Evolutionary conservation across 2,113 vertebrate species (phyloP).

Genomic region (Platysteira castanea): DNA sequence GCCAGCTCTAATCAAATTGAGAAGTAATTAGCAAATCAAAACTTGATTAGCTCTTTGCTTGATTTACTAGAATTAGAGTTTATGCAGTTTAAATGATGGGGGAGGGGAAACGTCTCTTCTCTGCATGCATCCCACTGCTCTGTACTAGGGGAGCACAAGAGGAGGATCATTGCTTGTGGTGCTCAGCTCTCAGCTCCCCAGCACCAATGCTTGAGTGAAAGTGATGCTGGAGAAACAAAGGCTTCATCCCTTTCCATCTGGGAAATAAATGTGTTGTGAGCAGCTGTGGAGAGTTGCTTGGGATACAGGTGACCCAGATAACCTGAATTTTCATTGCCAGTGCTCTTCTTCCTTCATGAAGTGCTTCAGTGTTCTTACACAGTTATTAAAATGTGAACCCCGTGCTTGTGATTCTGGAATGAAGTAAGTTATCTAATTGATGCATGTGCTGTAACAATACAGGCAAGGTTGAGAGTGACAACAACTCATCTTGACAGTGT

Average conservation of each 20-base stretch:
- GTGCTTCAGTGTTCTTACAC: background rate
- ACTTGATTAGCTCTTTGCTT: conserved; percentile 84
- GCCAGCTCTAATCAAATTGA: conserved; percentile 85
- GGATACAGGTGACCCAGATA: background rate
- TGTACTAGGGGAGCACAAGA: background rate
- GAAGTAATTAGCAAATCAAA: conserved; percentile 85
- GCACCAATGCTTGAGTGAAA: background rate
- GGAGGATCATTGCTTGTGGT: background rate
- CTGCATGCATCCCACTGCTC: background rate
- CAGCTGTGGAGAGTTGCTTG: background rate
- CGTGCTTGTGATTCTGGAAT: background rate
- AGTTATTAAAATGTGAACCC: background rate
- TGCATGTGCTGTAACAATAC: background rate
- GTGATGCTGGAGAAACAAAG: background rate
- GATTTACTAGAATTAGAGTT: conserved; percentile 85
- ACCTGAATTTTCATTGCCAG: background rate
- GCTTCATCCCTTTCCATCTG: background rate
- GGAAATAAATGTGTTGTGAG: background rate
- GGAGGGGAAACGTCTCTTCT: conserved; percentile 71
- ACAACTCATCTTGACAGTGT: background rate
- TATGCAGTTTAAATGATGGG: conserved; percentile 80
- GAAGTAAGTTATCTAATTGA: background rate
- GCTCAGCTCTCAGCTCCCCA: background rate
- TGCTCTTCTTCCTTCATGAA: background rate
- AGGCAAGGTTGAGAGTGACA: background rate